phyloP scores from a whole-genome alignment of 2,797 vertebrate genomes.

The Ataeniobius toweri region DNA sequence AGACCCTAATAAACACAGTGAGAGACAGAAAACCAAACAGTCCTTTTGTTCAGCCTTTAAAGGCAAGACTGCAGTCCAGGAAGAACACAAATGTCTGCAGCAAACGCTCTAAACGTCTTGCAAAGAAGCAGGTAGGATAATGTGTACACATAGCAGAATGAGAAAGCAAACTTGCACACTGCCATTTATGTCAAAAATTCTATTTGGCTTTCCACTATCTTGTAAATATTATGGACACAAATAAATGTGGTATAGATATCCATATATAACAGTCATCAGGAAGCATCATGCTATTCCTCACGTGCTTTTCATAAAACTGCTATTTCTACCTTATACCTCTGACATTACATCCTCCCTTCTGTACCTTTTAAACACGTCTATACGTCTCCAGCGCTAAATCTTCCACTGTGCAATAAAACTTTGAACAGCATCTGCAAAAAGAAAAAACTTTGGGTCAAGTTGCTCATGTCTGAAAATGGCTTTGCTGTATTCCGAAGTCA shows the following conservation, averaged over 20 bases:
- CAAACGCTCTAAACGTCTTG: not conserved
- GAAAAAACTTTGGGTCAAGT: not conserved
- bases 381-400: not conserved
- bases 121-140: not conserved
- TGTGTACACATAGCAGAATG: not conserved
- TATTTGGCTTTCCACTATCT: not conserved
- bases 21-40: slow-evolving; percentile 21
- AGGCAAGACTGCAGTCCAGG: slow-evolving; percentile 36
- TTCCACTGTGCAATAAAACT: not conserved
- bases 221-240: not conserved
- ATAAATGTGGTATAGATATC: not conserved
- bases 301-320: not conserved
- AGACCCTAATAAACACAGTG: slow-evolving; percentile 46
- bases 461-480: not conserved
- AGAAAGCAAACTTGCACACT: not conserved
- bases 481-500: not conserved
- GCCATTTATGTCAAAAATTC: not conserved
- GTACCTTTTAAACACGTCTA: not conserved
- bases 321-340: not conserved
- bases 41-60: slow-evolving; percentile 25
- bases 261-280: not conserved
- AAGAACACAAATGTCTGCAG: not conserved
- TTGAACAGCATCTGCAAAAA: not conserved
- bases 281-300: not conserved
- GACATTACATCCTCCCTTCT: not conserved